phyloP scores from a whole-genome alignment of 1,140 invertebrate species.

The Goniozus legneri region DNA sequence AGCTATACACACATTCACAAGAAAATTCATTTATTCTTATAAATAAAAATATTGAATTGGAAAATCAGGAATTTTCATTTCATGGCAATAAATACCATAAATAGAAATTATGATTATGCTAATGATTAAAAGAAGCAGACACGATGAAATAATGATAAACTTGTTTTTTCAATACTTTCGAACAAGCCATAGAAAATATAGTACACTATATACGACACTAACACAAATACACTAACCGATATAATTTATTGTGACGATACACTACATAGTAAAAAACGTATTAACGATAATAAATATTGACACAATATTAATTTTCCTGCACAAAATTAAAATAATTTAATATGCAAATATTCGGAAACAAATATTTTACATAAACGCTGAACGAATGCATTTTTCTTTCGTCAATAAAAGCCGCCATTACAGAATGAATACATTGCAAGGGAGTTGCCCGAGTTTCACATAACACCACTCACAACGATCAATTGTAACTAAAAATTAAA shows the following conservation, averaged over 20 bases:
- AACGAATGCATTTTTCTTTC: constrained; percentile 15
- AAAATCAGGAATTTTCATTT: no score
- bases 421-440: constrained; percentile 22
- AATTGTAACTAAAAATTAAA: neutral
- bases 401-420: constrained; percentile 33
- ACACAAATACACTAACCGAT: neutral
- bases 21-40: no score
- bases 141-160: no score
- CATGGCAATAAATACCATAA: no score
- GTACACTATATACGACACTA: constrained; percentile 1
- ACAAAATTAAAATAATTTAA: constrained; percentile 10
- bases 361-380: neutral
- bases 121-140: no score
- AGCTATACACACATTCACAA: no score
- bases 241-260: neutral
- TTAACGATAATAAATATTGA: neutral
- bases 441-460: constrained; percentile 34
- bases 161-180: no score
- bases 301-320: neutral
- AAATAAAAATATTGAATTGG: no score
- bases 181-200: no score
- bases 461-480: constrained; percentile 3
- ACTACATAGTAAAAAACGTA: neutral
- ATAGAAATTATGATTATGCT: no score
- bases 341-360: neutral